Evolutionary conservation across 2,113 vertebrate genomes (phyloP).

Genomic region (Plectropomus leopardus): DNA sequence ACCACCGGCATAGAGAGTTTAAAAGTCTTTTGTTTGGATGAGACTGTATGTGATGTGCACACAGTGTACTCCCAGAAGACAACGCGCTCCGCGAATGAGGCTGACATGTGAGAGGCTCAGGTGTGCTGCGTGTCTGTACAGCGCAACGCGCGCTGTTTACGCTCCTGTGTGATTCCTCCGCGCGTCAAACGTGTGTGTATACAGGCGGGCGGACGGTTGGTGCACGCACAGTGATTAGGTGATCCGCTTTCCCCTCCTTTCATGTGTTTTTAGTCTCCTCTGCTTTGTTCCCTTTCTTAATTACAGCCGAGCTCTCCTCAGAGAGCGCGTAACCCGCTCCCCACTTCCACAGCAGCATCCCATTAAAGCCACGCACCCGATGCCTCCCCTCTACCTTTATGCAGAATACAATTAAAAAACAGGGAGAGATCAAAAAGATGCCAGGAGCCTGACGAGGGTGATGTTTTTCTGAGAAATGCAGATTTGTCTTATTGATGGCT

Average conservation of each 20-base stretch:
- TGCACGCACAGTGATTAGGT: conserved; percentile 75
- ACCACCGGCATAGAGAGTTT: background rate
- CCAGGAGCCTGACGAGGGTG: conserved; percentile 73
- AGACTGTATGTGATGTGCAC: background rate
- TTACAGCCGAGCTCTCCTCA: conserved; percentile 83
- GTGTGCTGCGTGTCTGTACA: conserved; percentile 41
- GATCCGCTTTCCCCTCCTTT: conserved; percentile 77
- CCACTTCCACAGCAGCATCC: conserved; percentile 79
- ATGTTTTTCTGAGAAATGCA: conserved; percentile 84
- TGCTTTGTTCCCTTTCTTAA: conserved; percentile 86
- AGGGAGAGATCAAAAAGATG: conserved; percentile 83
- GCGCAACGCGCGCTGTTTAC: conserved; percentile 2
- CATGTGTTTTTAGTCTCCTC: conserved; percentile 84
- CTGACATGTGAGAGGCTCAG: conserved; percentile 50
- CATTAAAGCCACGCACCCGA: conserved; percentile 77
- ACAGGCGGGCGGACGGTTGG: conserved; percentile 25
- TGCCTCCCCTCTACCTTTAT: conserved; percentile 78
- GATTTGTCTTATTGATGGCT: conserved; percentile 85
- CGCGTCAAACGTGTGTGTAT: conserved; percentile 30
- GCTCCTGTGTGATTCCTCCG: conserved; percentile 20
- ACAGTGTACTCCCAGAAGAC: background rate
- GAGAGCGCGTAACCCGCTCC: conserved; percentile 78
- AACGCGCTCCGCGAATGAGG: background rate
- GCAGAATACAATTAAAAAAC: conserved; percentile 84
- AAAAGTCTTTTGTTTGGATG: background rate